phyloP scores from a whole-genome alignment of 2,113 vertebrate species.

The Chlorocebus sabaeus region DNA sequence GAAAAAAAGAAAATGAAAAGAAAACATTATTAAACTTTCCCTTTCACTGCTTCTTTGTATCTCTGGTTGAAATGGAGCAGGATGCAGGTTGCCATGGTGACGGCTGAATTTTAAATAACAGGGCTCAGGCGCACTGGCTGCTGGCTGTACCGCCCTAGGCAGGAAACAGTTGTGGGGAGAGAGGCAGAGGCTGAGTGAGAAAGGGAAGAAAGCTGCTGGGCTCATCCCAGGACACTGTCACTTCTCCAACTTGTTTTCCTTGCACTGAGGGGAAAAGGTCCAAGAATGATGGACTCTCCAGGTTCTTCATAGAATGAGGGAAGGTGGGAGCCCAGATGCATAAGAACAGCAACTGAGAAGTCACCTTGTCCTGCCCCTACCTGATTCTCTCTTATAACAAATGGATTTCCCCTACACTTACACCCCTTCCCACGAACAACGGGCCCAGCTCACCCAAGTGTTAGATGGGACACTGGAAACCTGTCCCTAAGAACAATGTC shows the following conservation, averaged over 20 bases:
- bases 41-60: constrained; percentile 73
- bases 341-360: neutral
- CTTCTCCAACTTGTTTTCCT: neutral
- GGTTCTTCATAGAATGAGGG: neutral
- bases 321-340: neutral
- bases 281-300: neutral
- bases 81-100: constrained; percentile 81
- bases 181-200: neutral
- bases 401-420: neutral
- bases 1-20: neutral
- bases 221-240: neutral
- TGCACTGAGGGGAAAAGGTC: neutral
- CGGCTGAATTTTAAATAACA: constrained; percentile 79
- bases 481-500: neutral
- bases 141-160: constrained; percentile 36
- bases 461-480: neutral
- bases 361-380: neutral
- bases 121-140: constrained; percentile 74
- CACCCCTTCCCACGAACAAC: neutral
- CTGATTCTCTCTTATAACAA: neutral
- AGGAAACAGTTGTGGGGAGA: constrained; percentile 38
- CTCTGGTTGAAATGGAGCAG: constrained; percentile 75
- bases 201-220: neutral
- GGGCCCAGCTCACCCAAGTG: neutral
- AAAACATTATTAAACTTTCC: constrained; percentile 78